Percentiles rank a stretch among this genome's conserved stretches.
phyloP scores from a whole-genome alignment of 2,113 vertebrate species.

The Crotalus helleri region DNA sequence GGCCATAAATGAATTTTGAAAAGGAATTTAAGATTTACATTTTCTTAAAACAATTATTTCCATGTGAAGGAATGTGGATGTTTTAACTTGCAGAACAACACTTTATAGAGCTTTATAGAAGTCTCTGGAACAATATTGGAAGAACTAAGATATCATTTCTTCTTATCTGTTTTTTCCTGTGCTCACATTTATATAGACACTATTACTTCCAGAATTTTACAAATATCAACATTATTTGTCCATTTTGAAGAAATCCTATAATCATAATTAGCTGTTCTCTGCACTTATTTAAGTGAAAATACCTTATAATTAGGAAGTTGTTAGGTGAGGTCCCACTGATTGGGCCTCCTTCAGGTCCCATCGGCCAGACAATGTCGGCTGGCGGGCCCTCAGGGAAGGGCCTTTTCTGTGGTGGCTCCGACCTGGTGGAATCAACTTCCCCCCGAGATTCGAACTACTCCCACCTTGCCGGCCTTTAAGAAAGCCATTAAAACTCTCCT shows the following conservation, averaged over 20 bases:
- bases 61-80: constrained; percentile 24
- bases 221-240: background rate
- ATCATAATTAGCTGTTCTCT: background rate
- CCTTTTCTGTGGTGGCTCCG: too few relatives aligned
- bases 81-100: constrained; percentile 26
- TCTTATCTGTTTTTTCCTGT: background rate
- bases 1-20: constrained; percentile 62
- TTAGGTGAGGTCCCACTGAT: background rate
- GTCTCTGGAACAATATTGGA: background rate
- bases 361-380: too few relatives aligned
- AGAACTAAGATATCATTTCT: background rate
- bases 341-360: too few relatives aligned
- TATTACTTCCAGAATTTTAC: background rate
- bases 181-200: background rate
- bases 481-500: too few relatives aligned
- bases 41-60: constrained; percentile 42
- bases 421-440: too few relatives aligned
- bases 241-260: background rate
- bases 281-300: background rate
- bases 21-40: constrained; percentile 54
- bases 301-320: background rate
- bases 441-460: too few relatives aligned
- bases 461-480: too few relatives aligned
- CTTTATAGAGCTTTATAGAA: background rate
- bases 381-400: too few relatives aligned